Evolutionary conservation across 2,888 invertebrate genomes (phyloP), one percentile per base, ranked within the genome.

Genomic region (Eupelmus urozonus): DNA sequence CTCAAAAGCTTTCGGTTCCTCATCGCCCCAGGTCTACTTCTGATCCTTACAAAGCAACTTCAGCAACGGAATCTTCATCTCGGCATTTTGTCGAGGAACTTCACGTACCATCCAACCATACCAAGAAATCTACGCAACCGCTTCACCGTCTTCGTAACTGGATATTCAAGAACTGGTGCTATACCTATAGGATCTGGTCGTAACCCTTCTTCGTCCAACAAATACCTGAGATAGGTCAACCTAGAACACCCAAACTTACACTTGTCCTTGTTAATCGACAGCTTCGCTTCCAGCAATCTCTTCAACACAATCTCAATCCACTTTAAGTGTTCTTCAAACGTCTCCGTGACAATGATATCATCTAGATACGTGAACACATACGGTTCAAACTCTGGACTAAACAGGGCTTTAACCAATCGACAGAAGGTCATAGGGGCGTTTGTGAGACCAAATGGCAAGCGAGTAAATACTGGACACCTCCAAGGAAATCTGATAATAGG

Each of bases 401-500:
- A 53, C 18, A 53, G 20, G 2, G 20, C 49, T 2, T 49, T 16
- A 2, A 49, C 16, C 16, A 49, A 49, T 13, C 49, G 11, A 3
- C n/a, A n/a, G 49, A 49, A 49, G 3, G 49, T 49, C 2, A 16
- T 9, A 5, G 49, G 49, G 2, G 49, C 49, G 16, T 49, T 49
- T 2, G 49, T 49, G 16, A 49, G 16, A 16, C 49, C 49, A 16
- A 49, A 49, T n/a, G 11, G 49, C 16, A 49, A 3, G 3, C 2
- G 5, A 9, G 11, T 49, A 11, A 49, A 49, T 34, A 9, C 82
- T 83, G 0, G 62, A 29, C 42, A 80, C 70, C 7, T 53, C 79
- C 63, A 85, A 49, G 3, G 53, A 51, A 0, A 87, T 81, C 62
- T 88, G 86, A 67, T 79, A 83, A 62, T 85, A 87, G 0, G 85